Evolutionary conservation across 2,888 invertebrate genomes (phyloP), one percentile per base, ranked within the genome.

Genomic region (Volucella bombylans): DNA sequence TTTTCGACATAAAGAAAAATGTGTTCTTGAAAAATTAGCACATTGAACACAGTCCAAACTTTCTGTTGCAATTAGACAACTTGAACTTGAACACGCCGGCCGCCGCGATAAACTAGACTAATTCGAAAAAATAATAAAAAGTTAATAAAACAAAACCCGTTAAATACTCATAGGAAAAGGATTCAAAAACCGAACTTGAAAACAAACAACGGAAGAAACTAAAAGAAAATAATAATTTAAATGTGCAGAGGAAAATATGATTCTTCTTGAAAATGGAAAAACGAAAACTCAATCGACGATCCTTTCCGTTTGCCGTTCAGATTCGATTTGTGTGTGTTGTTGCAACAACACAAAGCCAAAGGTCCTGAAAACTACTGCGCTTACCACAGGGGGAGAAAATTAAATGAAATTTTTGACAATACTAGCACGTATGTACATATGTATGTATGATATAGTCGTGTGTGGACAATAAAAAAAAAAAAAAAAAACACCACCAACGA

Each of bases 201-300:
- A 45, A 4, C 11, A 52, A 52, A 8, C 14, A 76, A 50, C 50
- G 45, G 59, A 62, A n/a, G 39, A 38, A 77, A 68, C 47, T 39
- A 80, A 80, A 67, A 62, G 8, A 12, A 73, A 72, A 80, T 62
- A 14, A 61, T 54, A 80, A 68, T 43, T 79, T 18, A 79, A 73
- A 68, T 80, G 62, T 73, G 68, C 81, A 74, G 74, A 81, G 64
- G 64, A 81, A 81, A 81, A 64, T 50, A 74, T 68, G 74, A 69
- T 57, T 81, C 68, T 57, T 73, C 69, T 74, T 57, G 55, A 74
- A 69, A 74, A 62, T 54, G 49, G 62, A 72, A 79, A 39, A 43
- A 71, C 71, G 64, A 65, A 55, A 59, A 72, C 47, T 69, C 71
- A 59, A 23, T 61, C 64, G 10, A 45, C 62, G 74, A 74, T 73